These are phyloP conservation scores for Gambusia yucatana DNA, from an alignment of 2,797 vertebrate species.

Conservation along the genomic window DNA sequence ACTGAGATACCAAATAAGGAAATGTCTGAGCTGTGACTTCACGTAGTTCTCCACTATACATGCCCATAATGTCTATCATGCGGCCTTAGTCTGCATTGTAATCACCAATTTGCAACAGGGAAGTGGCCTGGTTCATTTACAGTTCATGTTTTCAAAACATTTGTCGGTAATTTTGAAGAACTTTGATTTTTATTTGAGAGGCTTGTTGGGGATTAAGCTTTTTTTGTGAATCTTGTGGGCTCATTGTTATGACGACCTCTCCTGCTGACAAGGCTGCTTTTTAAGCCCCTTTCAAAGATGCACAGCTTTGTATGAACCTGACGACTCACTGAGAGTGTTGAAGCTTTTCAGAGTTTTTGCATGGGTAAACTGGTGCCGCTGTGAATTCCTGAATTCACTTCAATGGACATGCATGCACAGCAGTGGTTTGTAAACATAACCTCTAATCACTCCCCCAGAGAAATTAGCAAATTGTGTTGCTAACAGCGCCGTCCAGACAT, in stretches of 20 bases:
- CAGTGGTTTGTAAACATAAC: background rate
- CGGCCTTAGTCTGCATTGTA: background rate
- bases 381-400: background rate
- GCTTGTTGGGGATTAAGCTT: background rate
- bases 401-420: background rate
- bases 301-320: background rate
- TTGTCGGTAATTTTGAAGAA: background rate
- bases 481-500: background rate
- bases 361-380: background rate
- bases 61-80: background rate
- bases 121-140: background rate
- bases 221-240: background rate
- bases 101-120: background rate
- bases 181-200: background rate
- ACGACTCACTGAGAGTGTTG: background rate
- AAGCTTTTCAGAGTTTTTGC: background rate
- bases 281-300: background rate
- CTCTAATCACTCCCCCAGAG: background rate
- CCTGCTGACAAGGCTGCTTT: constrained; percentile 5
- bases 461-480: background rate
- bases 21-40: background rate
- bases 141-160: background rate
- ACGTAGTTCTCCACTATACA: background rate
- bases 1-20: background rate
- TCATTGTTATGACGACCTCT: background rate